phyloP scores from a whole-genome alignment of 1,140 invertebrate species.

The Condylostylus longicornis region DNA sequence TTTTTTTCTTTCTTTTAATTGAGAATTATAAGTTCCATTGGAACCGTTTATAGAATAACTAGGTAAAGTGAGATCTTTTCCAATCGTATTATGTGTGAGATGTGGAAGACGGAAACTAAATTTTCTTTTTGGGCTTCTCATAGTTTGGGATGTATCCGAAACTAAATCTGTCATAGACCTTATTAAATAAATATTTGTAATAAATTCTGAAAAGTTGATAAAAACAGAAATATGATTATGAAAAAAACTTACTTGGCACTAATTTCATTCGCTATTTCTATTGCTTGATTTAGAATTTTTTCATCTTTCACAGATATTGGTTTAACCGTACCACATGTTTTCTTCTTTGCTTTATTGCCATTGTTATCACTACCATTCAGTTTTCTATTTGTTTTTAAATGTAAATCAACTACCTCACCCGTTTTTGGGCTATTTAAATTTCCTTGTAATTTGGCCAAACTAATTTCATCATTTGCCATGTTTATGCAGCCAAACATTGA shows the following conservation, averaged over 20 bases:
- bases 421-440: constrained; percentile 25
- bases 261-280: constrained; percentile 85
- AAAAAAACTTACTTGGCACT: constrained; percentile 49
- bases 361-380: constrained; percentile 12
- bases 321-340: constrained; percentile 67
- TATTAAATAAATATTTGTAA: too few species aligned
- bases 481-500: constrained; percentile 72
- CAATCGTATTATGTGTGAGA: constrained; percentile 7
- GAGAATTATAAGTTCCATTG: constrained; percentile 15
- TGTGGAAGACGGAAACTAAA: constrained; percentile 74
- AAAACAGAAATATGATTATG: too few species aligned
- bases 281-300: constrained; percentile 83
- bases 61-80: constrained; percentile 1
- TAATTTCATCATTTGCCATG: constrained; percentile 10
- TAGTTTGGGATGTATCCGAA: constrained; percentile 47
- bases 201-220: too few species aligned
- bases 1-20: constrained; percentile 51
- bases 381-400: constrained; percentile 33
- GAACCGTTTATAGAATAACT: constrained; percentile 2
- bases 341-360: constrained; percentile 45
- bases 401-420: constrained; percentile 53
- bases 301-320: constrained; percentile 88
- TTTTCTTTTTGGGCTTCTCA: constrained; percentile 66
- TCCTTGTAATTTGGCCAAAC: constrained; percentile 8
- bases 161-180: constrained; percentile 72